phyloP scores from a whole-genome alignment of 2,797 vertebrate genomes.

The Esox lucius region DNA sequence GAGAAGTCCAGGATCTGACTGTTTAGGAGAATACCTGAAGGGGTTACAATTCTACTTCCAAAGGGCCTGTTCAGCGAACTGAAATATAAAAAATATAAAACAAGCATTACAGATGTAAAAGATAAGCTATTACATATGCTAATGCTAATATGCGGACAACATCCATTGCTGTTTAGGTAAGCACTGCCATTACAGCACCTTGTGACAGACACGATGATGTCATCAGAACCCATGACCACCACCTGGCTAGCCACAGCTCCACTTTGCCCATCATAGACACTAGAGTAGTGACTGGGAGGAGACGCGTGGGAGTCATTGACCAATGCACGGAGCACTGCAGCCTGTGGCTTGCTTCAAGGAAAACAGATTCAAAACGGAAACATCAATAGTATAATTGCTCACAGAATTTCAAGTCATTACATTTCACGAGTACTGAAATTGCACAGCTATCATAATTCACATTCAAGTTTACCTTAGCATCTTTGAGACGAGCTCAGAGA shows the following conservation, averaged over 20 bases:
- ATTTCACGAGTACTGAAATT: not conserved
- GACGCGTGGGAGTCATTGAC: conserved; percentile 70
- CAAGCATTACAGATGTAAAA: not conserved
- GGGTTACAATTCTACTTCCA: conserved; percentile 82
- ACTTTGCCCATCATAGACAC: conserved; percentile 54
- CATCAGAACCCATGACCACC: conserved; percentile 83
- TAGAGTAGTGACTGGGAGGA: conserved; percentile 42
- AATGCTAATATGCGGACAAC: not conserved
- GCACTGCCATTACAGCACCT: conserved; percentile 68
- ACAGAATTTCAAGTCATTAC: not conserved
- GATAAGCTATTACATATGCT: not conserved
- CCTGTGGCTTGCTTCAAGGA: conserved; percentile 72
- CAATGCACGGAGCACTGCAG: conserved; percentile 66
- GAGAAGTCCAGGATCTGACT: conserved; percentile 84
- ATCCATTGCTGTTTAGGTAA: not conserved
- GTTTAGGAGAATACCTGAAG: conserved; percentile 84
- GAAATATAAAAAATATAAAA: conserved; percentile 26
- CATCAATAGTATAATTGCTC: not conserved
- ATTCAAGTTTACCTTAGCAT: conserved; percentile 78
- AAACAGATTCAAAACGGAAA: not conserved
- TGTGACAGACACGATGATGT: conserved; percentile 81
- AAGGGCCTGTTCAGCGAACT: conserved; percentile 85
- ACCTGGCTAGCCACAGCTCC: conserved; percentile 76
- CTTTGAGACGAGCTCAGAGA: conserved; percentile 71
- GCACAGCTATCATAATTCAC: not conserved